Evolutionary conservation across 2,888 invertebrate genomes (phyloP).

Genomic region (Empis stercorea): DNA sequence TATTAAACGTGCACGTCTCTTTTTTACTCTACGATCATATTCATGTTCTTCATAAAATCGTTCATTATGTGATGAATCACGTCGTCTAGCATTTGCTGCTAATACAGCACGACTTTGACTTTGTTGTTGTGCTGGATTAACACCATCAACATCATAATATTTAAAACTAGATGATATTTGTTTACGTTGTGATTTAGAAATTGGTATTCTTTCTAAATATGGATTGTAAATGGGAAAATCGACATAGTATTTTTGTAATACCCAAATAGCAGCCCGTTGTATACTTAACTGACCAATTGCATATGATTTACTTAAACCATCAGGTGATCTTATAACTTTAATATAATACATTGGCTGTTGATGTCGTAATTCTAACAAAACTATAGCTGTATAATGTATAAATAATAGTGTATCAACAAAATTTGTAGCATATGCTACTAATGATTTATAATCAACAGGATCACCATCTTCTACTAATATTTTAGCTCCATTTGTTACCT

Average conservation of each 20-base stretch:
- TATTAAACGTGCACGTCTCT: constrained; percentile 76
- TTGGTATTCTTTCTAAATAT: constrained; percentile 81
- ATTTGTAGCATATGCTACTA: constrained; percentile 86
- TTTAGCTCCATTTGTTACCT: constrained; percentile 68
- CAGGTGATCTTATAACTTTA: constrained; percentile 87
- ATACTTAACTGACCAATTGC: constrained; percentile 85
- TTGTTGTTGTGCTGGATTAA: constrained; percentile 51
- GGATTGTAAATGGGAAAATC: constrained; percentile 96
- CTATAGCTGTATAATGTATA: constrained; percentile 86
- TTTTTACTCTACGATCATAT: constrained; percentile 83
- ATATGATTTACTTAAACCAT: constrained; percentile 82
- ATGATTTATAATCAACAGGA: constrained; percentile 69
- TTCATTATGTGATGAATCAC: constrained; percentile 91
- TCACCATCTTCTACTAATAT: constrained; percentile 61
- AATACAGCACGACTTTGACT: constrained; percentile 58
- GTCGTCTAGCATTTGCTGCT: constrained; percentile 66
- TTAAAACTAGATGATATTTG: constrained; percentile 72
- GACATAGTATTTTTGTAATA: constrained; percentile 87
- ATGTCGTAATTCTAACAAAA: constrained; percentile 87
- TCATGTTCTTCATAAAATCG: constrained; percentile 97
- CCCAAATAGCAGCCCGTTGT: constrained; percentile 89
- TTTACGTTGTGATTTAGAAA: constrained; percentile 67
- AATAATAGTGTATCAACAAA: constrained; percentile 88
- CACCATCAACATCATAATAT: constrained; percentile 92
- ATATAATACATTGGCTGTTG: constrained; percentile 80